Evolutionary conservation across 1,140 invertebrate species (phyloP).

Genomic region (Lanistes nyassanus): DNA sequence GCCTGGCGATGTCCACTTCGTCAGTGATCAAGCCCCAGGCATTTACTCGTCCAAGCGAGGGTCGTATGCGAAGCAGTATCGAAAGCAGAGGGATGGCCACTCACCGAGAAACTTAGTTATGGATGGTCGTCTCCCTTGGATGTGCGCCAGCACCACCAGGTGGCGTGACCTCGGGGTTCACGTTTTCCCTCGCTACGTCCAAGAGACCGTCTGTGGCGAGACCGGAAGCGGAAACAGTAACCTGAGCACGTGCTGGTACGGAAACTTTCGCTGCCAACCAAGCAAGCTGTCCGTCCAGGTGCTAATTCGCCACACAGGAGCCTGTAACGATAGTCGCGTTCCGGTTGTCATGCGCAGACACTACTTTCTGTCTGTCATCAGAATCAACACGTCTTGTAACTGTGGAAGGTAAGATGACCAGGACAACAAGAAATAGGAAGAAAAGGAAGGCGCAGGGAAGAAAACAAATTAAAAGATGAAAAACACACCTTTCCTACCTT

Average conservation of each 20-base stretch:
- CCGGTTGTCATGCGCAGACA: slow-evolving; percentile 18
- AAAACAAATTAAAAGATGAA: too few relatives aligned
- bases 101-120: neutral
- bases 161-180: slow-evolving; percentile 18
- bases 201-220: slow-evolving; percentile 18
- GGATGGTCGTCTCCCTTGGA: neutral
- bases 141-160: neutral
- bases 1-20: neutral
- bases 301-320: slow-evolving; percentile 15
- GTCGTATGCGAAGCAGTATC: neutral
- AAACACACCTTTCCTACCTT: too few relatives aligned
- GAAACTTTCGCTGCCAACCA: slow-evolving; percentile 12
- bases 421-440: too few relatives aligned
- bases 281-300: slow-evolving; percentile 8
- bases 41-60: neutral
- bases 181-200: slow-evolving; percentile 24
- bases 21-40: neutral
- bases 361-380: slow-evolving; percentile 24
- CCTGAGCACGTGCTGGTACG: slow-evolving; percentile 6
- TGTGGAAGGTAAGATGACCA: slow-evolving; percentile 8
- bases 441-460: too few relatives aligned
- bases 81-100: neutral
- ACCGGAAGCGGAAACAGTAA: neutral
- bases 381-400: slow-evolving; percentile 9
- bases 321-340: slow-evolving; percentile 16